Percentiles rank a stretch among this genome's conserved stretches.
Conservation (phyloP, 2,797 vertebrate species). For the Orestias chungarensis region DNA sequence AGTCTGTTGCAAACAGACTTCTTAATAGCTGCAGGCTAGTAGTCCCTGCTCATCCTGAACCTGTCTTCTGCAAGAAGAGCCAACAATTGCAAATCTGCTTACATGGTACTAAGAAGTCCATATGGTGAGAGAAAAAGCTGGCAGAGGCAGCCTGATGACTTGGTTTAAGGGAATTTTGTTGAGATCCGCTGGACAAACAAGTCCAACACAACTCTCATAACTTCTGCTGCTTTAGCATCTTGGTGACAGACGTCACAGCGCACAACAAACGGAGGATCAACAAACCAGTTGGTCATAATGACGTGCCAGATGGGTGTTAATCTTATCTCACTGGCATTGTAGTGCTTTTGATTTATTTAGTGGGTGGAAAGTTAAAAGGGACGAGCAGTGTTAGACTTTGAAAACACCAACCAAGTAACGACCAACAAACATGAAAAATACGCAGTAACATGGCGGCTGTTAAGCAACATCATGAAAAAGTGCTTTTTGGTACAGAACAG, state of each 20-base stretch:
- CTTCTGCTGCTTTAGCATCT: neutral
- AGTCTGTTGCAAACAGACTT: too few relatives aligned
- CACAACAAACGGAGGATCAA: neutral
- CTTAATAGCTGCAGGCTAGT: too few relatives aligned
- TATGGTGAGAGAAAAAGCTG: neutral
- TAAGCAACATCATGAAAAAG: neutral
- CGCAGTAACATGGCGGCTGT: neutral
- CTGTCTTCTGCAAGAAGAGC: too few relatives aligned
- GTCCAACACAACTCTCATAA: neutral
- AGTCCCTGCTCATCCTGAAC: too few relatives aligned
- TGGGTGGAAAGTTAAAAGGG: neutral
- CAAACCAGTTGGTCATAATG: neutral
- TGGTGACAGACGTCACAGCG: neutral
- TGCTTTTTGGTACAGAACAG: too few relatives aligned
- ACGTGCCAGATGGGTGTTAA: neutral
- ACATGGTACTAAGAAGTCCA: too few relatives aligned
- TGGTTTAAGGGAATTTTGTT: too few relatives aligned
- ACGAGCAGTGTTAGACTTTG: neutral
- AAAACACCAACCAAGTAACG: neutral
- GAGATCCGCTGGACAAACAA: neutral
- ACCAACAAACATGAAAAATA: neutral
- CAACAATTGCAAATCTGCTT: neutral
- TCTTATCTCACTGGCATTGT: neutral
- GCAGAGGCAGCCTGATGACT: neutral
- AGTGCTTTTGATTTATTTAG: neutral